A percentile compares a stretch with the other conserved stretches of the same genome.
Conservation (phyloP, 2,888 invertebrate genomes). For the Machimus atricapillus region DNA sequence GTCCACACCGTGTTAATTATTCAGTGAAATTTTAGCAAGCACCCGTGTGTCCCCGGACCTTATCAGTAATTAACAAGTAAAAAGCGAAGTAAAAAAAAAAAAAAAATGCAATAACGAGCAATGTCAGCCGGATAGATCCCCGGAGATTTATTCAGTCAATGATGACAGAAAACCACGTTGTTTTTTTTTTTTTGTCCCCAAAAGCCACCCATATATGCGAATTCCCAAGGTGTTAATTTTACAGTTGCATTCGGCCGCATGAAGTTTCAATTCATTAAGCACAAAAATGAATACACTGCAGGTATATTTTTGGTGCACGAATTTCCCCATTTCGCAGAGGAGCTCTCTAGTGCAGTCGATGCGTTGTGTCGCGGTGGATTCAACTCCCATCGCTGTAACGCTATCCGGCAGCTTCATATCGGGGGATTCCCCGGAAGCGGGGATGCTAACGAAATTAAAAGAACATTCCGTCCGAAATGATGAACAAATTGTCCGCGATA, state of each 20-base stretch:
- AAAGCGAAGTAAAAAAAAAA: background rate
- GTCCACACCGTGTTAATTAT: background rate
- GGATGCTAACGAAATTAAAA: constrained; percentile 38
- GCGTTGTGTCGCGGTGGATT: background rate
- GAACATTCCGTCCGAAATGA: constrained; percentile 25
- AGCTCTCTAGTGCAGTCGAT: background rate
- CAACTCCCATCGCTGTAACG: background rate
- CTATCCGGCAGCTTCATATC: background rate
- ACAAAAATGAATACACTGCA: constrained; percentile 1
- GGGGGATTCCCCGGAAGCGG: background rate
- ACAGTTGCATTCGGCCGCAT: constrained; percentile 24
- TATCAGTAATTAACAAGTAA: background rate
- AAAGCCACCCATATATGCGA: background rate
- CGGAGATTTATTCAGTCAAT: constrained; percentile 16
- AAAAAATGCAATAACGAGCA: background rate
- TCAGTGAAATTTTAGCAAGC: background rate
- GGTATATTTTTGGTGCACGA: background rate
- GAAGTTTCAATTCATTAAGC: constrained; percentile 37
- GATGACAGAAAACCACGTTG: constrained; percentile 18
- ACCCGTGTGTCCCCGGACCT: background rate
- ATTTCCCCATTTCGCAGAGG: background rate
- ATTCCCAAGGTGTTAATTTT: constrained; percentile 36
- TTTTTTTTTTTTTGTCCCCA: background rate
- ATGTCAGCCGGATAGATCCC: background rate
- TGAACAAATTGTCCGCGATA: constrained; percentile 33